These are phyloP conservation scores for Silvanus unidentatus DNA, from an alignment of 2,888 invertebrate genomes.

Conservation along the genomic window DNA sequence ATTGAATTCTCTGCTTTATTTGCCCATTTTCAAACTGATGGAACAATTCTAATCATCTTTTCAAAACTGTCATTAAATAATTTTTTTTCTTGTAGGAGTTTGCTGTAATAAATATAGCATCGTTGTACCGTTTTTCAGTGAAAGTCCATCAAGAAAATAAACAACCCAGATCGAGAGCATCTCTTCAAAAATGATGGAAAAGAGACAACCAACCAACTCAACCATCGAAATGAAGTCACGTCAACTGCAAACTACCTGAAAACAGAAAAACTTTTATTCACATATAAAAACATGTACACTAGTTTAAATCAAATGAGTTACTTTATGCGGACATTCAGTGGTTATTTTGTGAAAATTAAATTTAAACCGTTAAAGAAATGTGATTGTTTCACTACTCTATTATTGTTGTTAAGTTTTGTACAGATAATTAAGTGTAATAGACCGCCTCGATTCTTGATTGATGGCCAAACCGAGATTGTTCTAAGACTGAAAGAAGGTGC, in stretches of 20 bases:
- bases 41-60: not conserved
- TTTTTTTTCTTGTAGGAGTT: not conserved
- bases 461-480: slow-evolving; percentile 87
- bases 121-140: slow-evolving; percentile 25
- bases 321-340: slow-evolving; percentile 29
- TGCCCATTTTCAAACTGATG: not conserved
- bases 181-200: slow-evolving; percentile 8
- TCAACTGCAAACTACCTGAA: not conserved
- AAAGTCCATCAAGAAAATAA: slow-evolving; percentile 18
- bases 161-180: slow-evolving; percentile 3
- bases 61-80: not conserved
- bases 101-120: not conserved
- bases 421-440: slow-evolving; percentile 51
- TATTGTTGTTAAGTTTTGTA: slow-evolving; percentile 6
- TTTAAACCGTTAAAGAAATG: slow-evolving; percentile 22
- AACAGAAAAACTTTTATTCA: not conserved
- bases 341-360: slow-evolving; percentile 34
- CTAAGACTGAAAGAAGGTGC: slow-evolving; percentile 81
- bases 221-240: slow-evolving; percentile 9
- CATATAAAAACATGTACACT: not conserved
- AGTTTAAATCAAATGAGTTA: slow-evolving; percentile 18
- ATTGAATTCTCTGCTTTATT: too few relatives aligned
- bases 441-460: slow-evolving; percentile 81
- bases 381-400: not conserved
- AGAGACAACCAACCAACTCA: slow-evolving; percentile 11